Conservation (phyloP, 2,113 vertebrate species). For the Nicator chloris region DNA sequence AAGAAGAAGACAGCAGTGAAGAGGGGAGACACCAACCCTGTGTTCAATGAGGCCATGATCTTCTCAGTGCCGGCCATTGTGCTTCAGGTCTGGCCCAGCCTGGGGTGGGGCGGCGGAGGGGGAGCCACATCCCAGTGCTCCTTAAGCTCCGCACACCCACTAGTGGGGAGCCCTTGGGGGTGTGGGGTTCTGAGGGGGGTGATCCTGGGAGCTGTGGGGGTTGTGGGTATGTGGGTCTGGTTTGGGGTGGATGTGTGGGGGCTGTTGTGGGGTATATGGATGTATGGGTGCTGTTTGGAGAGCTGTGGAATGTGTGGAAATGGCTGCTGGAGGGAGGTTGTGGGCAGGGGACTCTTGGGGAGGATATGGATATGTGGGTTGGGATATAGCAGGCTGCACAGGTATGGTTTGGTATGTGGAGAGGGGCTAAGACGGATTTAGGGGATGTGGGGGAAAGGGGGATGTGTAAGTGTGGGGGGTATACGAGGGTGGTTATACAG, state of each 20-base stretch:
- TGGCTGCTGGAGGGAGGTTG: background rate
- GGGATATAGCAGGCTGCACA: background rate
- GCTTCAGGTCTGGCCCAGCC: conserved; percentile 80
- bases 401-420: too few species aligned
- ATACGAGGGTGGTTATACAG: rapidly evolving
- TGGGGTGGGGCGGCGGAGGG: too few species aligned
- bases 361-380: background rate
- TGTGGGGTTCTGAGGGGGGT: background rate
- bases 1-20: conserved; percentile 97
- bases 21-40: conserved; percentile 91
- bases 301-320: background rate
- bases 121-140: too few species aligned
- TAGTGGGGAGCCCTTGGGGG: background rate
- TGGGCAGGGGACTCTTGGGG: too few species aligned
- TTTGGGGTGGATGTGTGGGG: background rate
- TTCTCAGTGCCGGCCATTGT: conserved; percentile 94
- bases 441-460: background rate
- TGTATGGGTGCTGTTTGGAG: background rate
- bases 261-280: background rate
- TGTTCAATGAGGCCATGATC: conserved; percentile 99
- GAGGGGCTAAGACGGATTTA: background rate
- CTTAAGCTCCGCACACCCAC: background rate
- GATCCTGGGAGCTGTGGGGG: background rate
- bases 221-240: background rate
- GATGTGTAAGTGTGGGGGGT: too few species aligned